Percentiles rank a stretch among this genome's conserved stretches.
phyloP scores from a whole-genome alignment of 2,888 invertebrate species.

The Coronaproctus castanopsis region DNA sequence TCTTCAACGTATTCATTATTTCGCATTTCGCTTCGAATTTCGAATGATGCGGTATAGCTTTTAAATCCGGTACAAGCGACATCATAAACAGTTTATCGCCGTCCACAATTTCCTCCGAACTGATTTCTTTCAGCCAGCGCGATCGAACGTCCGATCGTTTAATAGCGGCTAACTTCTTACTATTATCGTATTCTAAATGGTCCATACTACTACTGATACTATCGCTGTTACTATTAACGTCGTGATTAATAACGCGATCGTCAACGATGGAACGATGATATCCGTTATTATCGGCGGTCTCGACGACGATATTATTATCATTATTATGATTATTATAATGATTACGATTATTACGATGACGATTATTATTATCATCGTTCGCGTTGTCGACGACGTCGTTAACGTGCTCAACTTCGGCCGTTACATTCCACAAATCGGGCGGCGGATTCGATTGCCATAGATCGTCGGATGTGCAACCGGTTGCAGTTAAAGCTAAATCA shows the following conservation, averaged over 20 bases:
- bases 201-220: too few relatives aligned
- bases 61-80: not conserved
- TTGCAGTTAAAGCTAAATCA: not conserved
- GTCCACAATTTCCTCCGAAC: not conserved
- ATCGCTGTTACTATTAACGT: not conserved
- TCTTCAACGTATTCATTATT: not conserved
- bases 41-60: not conserved
- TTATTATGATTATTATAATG: not conserved
- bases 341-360: not conserved
- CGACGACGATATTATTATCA: not conserved
- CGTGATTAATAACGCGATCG: not conserved
- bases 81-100: not conserved
- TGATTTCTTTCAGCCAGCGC: not conserved
- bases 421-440: not conserved
- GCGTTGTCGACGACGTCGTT: not conserved
- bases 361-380: not conserved
- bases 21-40: not conserved
- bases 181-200: too few relatives aligned
- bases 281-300: not conserved
- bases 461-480: not conserved
- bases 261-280: not conserved
- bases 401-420: not conserved
- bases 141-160: too few relatives aligned
- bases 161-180: too few relatives aligned
- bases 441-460: not conserved